A percentile compares a stretch with the other conserved stretches of the same genome.
Evolutionary conservation across 2,888 invertebrate species (phyloP).

Genomic region (Anthrax anthrax): DNA sequence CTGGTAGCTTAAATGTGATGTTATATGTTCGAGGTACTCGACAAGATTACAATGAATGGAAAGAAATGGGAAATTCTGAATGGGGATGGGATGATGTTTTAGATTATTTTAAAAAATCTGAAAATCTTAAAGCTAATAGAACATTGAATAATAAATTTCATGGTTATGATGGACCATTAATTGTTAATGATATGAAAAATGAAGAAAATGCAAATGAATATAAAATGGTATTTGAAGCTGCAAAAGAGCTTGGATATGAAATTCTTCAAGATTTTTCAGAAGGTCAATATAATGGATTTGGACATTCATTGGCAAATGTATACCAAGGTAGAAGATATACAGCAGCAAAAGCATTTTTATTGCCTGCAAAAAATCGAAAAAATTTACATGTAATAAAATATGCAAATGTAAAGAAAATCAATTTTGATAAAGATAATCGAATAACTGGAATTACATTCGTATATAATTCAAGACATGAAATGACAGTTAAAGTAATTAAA

Average conservation of each 20-base stretch:
- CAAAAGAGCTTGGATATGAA: conserved; percentile 44
- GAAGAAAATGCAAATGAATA: background rate
- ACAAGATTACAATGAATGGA: conserved; percentile 51
- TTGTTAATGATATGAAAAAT: conserved; percentile 40
- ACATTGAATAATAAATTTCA: conserved; percentile 14
- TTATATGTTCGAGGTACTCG: conserved; percentile 48
- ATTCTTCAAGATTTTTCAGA: conserved; percentile 38
- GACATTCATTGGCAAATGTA: conserved; percentile 41
- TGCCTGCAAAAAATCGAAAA: conserved; percentile 29
- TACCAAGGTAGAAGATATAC: conserved; percentile 40
- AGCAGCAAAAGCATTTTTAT: conserved; percentile 43
- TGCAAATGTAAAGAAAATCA: conserved; percentile 37
- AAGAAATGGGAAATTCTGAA: conserved; percentile 40
- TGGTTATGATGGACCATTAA: conserved; percentile 29
- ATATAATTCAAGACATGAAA: conserved; percentile 26
- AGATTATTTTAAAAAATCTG: conserved; percentile 67
- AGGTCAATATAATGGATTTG: conserved; percentile 38
- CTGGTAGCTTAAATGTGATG: conserved; percentile 49
- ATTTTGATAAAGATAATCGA: conserved; percentile 34
- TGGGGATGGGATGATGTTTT: conserved; percentile 65
- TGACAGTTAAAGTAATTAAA: conserved; percentile 13
- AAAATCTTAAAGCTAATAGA: conserved; percentile 44
- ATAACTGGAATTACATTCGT: conserved; percentile 33
- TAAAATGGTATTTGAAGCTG: conserved; percentile 35
- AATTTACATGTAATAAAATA: conserved; percentile 36